Evolutionary conservation across 2,888 invertebrate species (phyloP).

Genomic region (Polydrusus cervinus): DNA sequence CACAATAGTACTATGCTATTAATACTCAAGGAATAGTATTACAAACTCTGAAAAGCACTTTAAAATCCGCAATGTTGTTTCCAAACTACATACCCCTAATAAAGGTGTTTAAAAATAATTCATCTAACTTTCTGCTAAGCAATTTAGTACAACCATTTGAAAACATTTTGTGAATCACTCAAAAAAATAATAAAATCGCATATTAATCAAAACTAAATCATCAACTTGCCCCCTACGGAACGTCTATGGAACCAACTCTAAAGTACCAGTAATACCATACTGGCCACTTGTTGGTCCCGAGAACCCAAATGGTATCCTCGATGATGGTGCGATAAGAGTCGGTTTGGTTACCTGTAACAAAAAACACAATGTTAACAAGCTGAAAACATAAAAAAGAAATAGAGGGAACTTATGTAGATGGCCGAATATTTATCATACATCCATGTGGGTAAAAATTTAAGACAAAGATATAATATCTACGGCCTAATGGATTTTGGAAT

Average conservation of each 20-base stretch:
- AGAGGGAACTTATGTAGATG: slow-evolving; percentile 42
- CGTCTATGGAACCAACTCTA: slow-evolving; percentile 12
- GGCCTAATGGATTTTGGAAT: slow-evolving; percentile 21
- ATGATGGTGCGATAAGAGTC: slow-evolving; percentile 62
- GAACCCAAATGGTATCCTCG: slow-evolving; percentile 47
- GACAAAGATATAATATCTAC: slow-evolving; percentile 27
- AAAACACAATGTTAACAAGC: slow-evolving; percentile 69
- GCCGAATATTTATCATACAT: slow-evolving; percentile 46
- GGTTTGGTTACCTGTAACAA: slow-evolving; percentile 69
- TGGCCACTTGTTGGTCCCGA: slow-evolving; percentile 35
- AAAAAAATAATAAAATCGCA: too few species aligned
- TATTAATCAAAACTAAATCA: not conserved
- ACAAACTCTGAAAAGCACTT: too few species aligned
- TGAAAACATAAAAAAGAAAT: slow-evolving; percentile 59
- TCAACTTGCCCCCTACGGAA: slow-evolving; percentile 2
- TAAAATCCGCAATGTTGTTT: too few species aligned
- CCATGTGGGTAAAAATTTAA: slow-evolving; percentile 32
- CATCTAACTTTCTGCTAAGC: too few species aligned
- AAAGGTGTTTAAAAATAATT: too few species aligned
- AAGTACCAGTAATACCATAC: slow-evolving; percentile 30
- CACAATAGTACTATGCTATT: too few species aligned
- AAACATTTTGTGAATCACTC: too few species aligned
- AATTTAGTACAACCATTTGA: too few species aligned
- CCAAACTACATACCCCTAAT: too few species aligned
- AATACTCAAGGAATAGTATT: too few species aligned